Evolutionary conservation across 2,113 vertebrate genomes (phyloP).

Genomic region (Tricholaema leucomelas): DNA sequence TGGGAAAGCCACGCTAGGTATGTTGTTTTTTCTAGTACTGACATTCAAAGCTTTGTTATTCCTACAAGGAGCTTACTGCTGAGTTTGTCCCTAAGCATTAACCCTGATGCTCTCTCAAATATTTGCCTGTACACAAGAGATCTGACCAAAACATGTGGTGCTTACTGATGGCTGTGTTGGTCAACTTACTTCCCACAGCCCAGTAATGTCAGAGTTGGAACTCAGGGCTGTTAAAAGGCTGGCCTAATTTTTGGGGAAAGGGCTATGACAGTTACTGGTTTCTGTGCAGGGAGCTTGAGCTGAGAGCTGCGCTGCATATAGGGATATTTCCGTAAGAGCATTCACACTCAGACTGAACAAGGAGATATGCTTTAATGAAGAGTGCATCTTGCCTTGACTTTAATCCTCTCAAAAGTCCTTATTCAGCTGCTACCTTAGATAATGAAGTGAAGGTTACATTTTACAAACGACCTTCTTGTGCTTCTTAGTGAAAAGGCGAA

Average conservation of each 20-base stretch:
- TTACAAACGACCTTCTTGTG: conserved; percentile 40
- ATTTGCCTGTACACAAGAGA: not conserved
- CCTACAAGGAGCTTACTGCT: not conserved
- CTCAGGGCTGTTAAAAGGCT: not conserved
- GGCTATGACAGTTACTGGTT: not conserved
- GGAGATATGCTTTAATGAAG: conserved; percentile 27
- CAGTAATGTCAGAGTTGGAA: not conserved
- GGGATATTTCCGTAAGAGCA: not conserved
- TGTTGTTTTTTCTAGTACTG: not conserved
- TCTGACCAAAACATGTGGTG: not conserved
- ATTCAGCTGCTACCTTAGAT: conserved; percentile 39
- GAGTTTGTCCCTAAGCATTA: not conserved
- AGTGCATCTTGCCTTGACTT: conserved; percentile 22
- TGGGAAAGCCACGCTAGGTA: not conserved
- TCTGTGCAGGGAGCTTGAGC: not conserved
- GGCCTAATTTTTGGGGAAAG: not conserved
- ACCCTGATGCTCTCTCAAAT: not conserved
- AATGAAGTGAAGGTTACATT: conserved; percentile 47
- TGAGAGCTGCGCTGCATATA: not conserved
- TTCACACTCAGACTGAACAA: conserved; percentile 2
- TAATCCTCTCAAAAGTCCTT: conserved; percentile 48
- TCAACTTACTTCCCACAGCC: not conserved
- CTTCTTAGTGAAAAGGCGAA: not conserved
- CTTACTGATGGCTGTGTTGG: not conserved
- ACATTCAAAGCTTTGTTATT: not conserved